Base-by-base conservation (phyloP, 2,888 invertebrate species). In the Coremacera marginata region DNA sequence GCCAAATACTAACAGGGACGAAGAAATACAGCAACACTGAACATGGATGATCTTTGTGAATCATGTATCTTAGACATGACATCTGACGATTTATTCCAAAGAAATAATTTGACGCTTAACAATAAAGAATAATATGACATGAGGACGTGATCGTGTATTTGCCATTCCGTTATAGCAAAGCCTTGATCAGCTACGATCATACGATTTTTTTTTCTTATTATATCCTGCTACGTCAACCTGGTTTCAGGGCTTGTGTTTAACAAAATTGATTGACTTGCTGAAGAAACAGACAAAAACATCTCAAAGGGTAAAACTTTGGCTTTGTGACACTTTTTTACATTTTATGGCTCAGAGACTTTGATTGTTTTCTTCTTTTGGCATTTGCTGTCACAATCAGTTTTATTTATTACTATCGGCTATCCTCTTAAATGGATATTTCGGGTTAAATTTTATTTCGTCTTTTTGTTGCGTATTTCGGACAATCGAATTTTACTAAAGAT, bases 381-480 rank as follows among this genome's bases (percentile, higher is more conserved):
- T 63, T 67, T 71, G 62, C 70, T 75, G 65, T 76, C 76, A 76
- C 60, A 76, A 72, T 63, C 63, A 25, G 63, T 57, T 57, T 73
- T 65, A 72, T 73, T 57, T 70, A 62, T 74, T 70, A 14, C 44
- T 52, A 25, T 77, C 74, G 75, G 68, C 80, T 76, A 44, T 44
- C 44, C 44, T 25, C 34, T 84, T 82, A 83, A 80, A 80, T 83
- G 83, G 83, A 78, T 79, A 75, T 80, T n/a, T n/a, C n/a, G n/a
- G n/a, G n/a, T n/a, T n/a, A n/a, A n/a, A 57, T 77, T 80, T 81
- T 75, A 76, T 65, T 78, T 65, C 51, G 83, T 84, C 83, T 84
- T 84, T 84, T 83, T 85, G 37, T 16, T 84, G 83, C 84, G 84
- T 84, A 84, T 83, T 76, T 51, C 7, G 25, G 51, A 49, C 49